These are phyloP conservation scores for Hyalella azteca DNA, from an alignment of 2,888 invertebrate genomes.

Conservation along the genomic window DNA sequence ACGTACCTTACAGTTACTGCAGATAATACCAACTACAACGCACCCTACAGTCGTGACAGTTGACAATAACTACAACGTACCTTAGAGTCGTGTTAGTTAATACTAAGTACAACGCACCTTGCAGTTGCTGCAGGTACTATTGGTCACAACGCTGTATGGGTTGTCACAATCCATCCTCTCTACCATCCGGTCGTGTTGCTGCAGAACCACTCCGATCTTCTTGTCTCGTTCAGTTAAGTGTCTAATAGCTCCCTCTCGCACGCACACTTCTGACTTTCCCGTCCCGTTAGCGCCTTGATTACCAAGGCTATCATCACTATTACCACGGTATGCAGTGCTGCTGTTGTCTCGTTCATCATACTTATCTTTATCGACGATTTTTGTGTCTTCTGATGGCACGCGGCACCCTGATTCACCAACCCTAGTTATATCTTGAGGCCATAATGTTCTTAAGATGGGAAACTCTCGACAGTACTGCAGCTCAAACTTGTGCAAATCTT, in stretches of 20 bases:
- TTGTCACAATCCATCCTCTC: constrained; percentile 25
- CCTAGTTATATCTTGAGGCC: neutral
- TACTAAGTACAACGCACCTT: neutral
- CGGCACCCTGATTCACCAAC: neutral
- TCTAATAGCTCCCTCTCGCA: constrained; percentile 10
- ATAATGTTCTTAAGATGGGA: constrained; percentile 8
- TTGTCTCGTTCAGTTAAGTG: constrained; percentile 14
- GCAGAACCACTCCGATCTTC: neutral
- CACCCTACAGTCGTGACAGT: neutral
- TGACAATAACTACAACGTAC: neutral
- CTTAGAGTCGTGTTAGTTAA: neutral
- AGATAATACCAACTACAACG: neutral
- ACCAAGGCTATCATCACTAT: neutral
- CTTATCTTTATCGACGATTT: neutral
- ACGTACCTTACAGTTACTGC: neutral
- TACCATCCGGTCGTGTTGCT: constrained; percentile 20
- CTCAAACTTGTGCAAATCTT: neutral
- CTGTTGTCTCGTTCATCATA: constrained; percentile 5
- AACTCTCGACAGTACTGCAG: constrained; percentile 15
- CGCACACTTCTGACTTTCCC: neutral
- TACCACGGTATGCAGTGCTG: neutral
- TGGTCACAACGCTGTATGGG: neutral
- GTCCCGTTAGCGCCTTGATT: neutral
- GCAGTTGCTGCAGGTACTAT: neutral
- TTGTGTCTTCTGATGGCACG: neutral